Evolutionary conservation across 1,140 invertebrate species (phyloP).

Genomic region (Hydropsyche tenuis): DNA sequence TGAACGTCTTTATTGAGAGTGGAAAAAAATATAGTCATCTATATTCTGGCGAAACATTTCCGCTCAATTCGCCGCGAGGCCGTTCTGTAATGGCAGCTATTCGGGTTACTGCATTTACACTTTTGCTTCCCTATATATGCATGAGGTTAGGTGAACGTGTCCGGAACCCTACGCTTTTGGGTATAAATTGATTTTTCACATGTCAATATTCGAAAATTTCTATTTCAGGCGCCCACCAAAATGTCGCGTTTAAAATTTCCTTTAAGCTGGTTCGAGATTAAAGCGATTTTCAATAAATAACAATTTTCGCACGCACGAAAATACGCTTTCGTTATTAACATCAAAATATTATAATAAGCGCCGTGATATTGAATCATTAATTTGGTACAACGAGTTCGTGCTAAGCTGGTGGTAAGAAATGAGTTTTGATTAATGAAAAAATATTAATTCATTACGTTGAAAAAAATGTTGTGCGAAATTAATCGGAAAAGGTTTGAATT

Average conservation of each 20-base stretch:
- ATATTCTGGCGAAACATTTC: conserved; percentile 28
- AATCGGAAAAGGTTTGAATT: no score
- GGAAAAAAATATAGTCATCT: conserved; percentile 20
- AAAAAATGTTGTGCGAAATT: no score
- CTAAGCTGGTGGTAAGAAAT: background rate
- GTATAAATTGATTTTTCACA: no score
- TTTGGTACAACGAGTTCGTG: conserved; percentile 3
- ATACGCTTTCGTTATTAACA: background rate
- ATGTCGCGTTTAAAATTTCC: no score
- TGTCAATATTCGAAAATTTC: no score
- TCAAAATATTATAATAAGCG: background rate
- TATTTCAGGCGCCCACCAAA: no score
- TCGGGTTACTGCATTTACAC: background rate
- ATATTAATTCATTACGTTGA: background rate
- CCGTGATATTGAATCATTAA: conserved; percentile 18
- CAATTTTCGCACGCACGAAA: background rate
- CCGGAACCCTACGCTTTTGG: no score
- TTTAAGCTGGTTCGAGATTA: no score
- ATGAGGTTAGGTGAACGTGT: no score
- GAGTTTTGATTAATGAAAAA: conserved; percentile 5
- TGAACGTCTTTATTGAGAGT: conserved; percentile 18
- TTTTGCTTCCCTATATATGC: no score
- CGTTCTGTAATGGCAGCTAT: conserved; percentile 12
- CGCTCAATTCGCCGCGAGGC: conserved; percentile 18
- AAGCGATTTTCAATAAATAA: no score